phyloP scores from a whole-genome alignment of 2,113 vertebrate genomes.

The Carlito syrichta region DNA sequence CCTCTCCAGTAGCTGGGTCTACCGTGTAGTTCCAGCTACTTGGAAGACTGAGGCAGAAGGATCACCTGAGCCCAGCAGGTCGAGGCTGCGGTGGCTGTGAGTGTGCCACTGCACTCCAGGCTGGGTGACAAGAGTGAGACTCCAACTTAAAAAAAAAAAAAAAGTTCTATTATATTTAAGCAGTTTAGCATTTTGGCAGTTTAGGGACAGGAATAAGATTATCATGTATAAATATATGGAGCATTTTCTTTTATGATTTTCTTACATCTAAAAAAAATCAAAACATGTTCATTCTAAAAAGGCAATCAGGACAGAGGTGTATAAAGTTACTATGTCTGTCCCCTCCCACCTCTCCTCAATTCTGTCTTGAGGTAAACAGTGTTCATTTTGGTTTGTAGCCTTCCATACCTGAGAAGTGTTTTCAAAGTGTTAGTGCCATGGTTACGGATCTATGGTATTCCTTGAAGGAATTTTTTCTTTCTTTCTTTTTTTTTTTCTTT shows the following conservation, averaged over 20 bases:
- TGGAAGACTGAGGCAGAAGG: too few species aligned
- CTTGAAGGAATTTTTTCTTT: neutral
- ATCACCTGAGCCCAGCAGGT: too few species aligned
- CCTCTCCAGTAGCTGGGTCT: too few species aligned
- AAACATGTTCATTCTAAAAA: neutral
- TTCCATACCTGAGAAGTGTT: neutral
- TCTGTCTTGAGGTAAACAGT: neutral
- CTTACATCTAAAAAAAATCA: neutral
- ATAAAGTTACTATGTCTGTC: neutral
- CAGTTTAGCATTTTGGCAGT: neutral
- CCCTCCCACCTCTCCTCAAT: neutral
- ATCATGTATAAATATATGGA: neutral
- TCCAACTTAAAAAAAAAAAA: too few species aligned
- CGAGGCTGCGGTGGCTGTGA: too few species aligned
- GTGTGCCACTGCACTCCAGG: too few species aligned
- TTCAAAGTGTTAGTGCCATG: neutral
- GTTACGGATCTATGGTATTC: neutral
- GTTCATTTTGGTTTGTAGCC: neutral
- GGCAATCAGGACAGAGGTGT: neutral
- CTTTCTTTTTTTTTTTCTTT: too few species aligned
- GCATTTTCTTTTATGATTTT: neutral
- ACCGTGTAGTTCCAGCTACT: too few species aligned
- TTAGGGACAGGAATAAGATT: neutral
- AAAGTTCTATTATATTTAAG: neutral
- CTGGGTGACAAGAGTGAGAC: too few species aligned